phyloP scores from a whole-genome alignment of 2,113 vertebrate species.

The Leptobrachium leishanense region DNA sequence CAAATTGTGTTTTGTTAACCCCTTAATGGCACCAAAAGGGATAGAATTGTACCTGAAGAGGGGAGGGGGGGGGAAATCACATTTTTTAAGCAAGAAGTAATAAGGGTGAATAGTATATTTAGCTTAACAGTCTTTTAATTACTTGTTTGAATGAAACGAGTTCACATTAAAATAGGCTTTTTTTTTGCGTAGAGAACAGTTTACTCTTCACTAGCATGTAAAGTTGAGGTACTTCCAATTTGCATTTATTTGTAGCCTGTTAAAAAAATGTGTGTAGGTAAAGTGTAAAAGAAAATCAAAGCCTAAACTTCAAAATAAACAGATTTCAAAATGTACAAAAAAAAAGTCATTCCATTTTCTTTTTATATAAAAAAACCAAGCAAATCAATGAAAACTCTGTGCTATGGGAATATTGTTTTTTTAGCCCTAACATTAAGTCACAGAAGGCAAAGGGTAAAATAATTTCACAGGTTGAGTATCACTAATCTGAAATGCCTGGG shows the following conservation, averaged over 20 bases:
- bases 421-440: too few species aligned
- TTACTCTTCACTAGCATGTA: neutral
- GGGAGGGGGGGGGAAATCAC: neutral
- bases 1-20: neutral
- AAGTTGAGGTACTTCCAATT: neutral
- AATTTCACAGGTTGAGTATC: too few species aligned
- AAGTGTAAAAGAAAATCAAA: too few species aligned
- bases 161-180: conserved; percentile 1
- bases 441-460: too few species aligned
- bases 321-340: too few species aligned
- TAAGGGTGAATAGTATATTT: neutral
- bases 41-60: too few species aligned
- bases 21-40: neutral
- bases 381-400: too few species aligned
- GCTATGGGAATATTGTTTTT: too few species aligned
- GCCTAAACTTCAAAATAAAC: too few species aligned
- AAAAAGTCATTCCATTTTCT: too few species aligned
- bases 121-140: conserved; percentile 1
- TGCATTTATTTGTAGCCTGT: neutral
- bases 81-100: neutral
- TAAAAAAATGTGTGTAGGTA: neutral
- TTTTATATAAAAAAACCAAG: too few species aligned
- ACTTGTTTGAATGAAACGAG: neutral
- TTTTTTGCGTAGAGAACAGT: neutral
- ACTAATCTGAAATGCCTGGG: too few species aligned